A percentile compares a stretch with the other conserved stretches of the same genome.
Evolutionary conservation across 2,797 vertebrate species (phyloP).

Genomic region (Ctenopoma kingsleyae): DNA sequence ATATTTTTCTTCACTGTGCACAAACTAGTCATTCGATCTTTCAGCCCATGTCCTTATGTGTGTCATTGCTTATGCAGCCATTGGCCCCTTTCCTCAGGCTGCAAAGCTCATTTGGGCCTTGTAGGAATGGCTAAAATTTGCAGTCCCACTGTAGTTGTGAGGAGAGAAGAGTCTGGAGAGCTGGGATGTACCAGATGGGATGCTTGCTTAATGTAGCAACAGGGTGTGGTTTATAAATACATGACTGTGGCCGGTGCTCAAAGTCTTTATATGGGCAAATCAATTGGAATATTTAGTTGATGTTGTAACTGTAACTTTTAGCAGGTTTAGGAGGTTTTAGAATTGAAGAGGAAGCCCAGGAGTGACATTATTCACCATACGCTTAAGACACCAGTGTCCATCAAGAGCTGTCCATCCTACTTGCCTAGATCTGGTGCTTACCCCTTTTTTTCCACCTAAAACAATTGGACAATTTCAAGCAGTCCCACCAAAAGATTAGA

Average conservation of each 20-base stretch:
- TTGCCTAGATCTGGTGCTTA: not conserved
- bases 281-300: slow-evolving; percentile 28
- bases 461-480: not conserved
- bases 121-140: slow-evolving; percentile 63
- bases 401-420: slow-evolving; percentile 17
- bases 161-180: slow-evolving; percentile 23
- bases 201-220: slow-evolving; percentile 49
- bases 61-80: slow-evolving; percentile 52
- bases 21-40: slow-evolving; percentile 58
- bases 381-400: slow-evolving; percentile 3
- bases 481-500: not conserved
- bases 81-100: slow-evolving; percentile 60
- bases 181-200: slow-evolving; percentile 34
- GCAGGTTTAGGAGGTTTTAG: slow-evolving; percentile 26
- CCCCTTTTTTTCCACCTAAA: not conserved
- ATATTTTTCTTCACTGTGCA: slow-evolving; percentile 22
- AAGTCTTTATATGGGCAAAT: slow-evolving; percentile 49
- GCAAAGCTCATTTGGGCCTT: slow-evolving; percentile 72
- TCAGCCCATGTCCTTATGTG: slow-evolving; percentile 55
- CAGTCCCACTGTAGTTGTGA: slow-evolving; percentile 50
- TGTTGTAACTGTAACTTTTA: slow-evolving; percentile 30
- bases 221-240: slow-evolving; percentile 56
- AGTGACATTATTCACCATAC: slow-evolving; percentile 8
- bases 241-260: slow-evolving; percentile 44
- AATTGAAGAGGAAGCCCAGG: slow-evolving; percentile 12